Base-by-base conservation (phyloP, 2,797 vertebrate genomes). In the Squalus acanthias region DNA sequence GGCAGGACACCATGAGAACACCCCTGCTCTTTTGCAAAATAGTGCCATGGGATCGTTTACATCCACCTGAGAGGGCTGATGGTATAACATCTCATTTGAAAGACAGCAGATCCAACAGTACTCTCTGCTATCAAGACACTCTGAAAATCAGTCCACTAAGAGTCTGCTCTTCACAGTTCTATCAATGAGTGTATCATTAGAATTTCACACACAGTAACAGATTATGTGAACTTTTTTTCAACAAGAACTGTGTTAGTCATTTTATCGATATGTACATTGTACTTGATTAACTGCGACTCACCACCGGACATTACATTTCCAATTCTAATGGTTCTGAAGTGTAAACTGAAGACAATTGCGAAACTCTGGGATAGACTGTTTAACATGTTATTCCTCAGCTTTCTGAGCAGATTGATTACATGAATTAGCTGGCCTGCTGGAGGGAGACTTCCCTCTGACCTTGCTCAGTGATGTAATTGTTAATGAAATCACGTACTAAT, bases 401-500 rank as follows among this genome's bases (percentile, higher is more conserved):
- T 95, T 50, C 94, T 33, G 69, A 95, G 70, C 46, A 53, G 94
- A 76, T 95, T 95, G 94, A 76, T 95, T 53, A 74, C 94, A 76
- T 74, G 50, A 95, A 74, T 95, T 95, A 76, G 94, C 70, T 57
- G 53, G 67, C 70, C 94, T 95, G 94, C 94, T 95, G 94, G 70
- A 95, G 70, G 70, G 94, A 95, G 94, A 74, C 69, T 74, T 95
- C 70, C 26, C 13, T 95, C 70, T 95, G 46, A 95, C 94, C 94
- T 60, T 74, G 70, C 94, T 74, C 72, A 95, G 94, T 74, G 46
- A 95, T 95, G 26, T 72, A 76, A 95, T 76, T 95, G 94, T 72
- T 95, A 95, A 95, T 95, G 46, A 95, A 95, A 95, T 95, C 69
- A 74, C 50, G 53, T 33, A 95, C 53, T 74, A 72, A 95, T 95